These are phyloP conservation scores for Sinocyclocheilus maitianheensis DNA, from an alignment of 2,113 vertebrate genomes.

Conservation along the genomic window DNA sequence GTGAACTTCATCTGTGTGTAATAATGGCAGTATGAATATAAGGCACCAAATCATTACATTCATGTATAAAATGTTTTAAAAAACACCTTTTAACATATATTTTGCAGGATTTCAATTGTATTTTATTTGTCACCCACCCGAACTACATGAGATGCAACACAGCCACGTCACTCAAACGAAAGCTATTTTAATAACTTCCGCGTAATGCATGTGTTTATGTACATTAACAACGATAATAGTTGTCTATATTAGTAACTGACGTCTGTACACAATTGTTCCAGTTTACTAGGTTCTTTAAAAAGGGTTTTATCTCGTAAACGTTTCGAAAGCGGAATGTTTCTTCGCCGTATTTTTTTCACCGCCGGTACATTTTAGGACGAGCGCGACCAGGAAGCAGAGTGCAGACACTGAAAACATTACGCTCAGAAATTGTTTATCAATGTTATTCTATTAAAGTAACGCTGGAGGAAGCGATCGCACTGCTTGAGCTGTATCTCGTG, in stretches of 20 bases:
- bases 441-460: slow-evolving; percentile 51
- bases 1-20: neutral
- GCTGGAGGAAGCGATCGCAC: slow-evolving; percentile 76
- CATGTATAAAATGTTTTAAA: neutral
- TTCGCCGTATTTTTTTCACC: slow-evolving; percentile 37
- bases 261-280: neutral
- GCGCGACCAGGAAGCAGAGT: slow-evolving; percentile 69
- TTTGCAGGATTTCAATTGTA: neutral
- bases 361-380: slow-evolving; percentile 55
- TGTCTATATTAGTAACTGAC: neutral
- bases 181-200: neutral
- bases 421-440: neutral
- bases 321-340: neutral
- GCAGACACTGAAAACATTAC: slow-evolving; percentile 1
- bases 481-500: slow-evolving; percentile 77
- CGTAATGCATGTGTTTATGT: neutral
- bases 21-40: neutral
- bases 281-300: neutral
- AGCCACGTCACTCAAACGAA: slow-evolving; percentile 27
- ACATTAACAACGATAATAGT: neutral
- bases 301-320: neutral
- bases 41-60: neutral
- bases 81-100: neutral
- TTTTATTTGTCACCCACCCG: slow-evolving; percentile 4
- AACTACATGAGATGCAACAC: neutral